Percentiles rank a stretch among this genome's conserved stretches.
Evolutionary conservation across 2,888 invertebrate genomes (phyloP).

Genomic region (Drosophila sordidapex): DNA sequence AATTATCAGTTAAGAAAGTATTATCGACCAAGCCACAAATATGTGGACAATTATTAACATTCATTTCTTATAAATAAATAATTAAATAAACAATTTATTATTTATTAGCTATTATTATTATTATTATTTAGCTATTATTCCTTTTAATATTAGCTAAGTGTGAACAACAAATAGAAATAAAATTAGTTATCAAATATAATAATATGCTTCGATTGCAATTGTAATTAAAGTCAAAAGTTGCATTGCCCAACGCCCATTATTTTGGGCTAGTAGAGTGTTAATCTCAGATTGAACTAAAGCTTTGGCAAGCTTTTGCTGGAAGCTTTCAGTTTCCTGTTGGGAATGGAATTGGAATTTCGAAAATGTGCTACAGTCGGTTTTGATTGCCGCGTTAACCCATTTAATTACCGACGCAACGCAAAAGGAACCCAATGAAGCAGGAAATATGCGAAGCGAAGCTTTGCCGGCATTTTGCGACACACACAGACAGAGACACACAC

Average conservation of each 20-base stretch:
- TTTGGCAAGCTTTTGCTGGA: constrained; percentile 23
- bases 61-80: neutral
- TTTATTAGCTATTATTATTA: neutral
- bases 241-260: constrained; percentile 1
- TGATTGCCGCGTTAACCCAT: constrained; percentile 57
- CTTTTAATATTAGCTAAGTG: neutral
- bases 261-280: neutral
- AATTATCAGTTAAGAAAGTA: neutral
- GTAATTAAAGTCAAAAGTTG: neutral
- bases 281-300: constrained; percentile 9
- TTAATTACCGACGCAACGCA: constrained; percentile 40
- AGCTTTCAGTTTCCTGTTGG: constrained; percentile 38
- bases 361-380: constrained; percentile 62
- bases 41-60: neutral
- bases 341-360: constrained; percentile 63
- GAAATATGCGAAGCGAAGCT: constrained; percentile 33
- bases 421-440: neutral
- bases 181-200: neutral
- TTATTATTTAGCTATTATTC: neutral
- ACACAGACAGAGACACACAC: constrained; percentile 21
- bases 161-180: neutral
- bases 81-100: neutral
- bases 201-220: neutral
- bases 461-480: constrained; percentile 57
- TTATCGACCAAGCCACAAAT: neutral